Evolutionary conservation across 2,888 invertebrate genomes (phyloP).

Genomic region (Chironomus tentans): DNA sequence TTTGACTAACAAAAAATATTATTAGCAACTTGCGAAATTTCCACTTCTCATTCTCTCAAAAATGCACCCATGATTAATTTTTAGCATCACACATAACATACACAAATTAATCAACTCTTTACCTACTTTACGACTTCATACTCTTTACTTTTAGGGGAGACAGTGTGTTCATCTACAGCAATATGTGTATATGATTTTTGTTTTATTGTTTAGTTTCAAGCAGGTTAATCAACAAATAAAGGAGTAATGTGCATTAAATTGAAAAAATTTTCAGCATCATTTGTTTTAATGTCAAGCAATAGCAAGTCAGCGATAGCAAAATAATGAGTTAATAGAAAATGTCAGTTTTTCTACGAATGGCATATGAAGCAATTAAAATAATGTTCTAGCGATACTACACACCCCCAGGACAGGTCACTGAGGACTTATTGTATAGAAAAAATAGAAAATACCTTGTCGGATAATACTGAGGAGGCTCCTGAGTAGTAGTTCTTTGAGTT

Average conservation of each 20-base stretch:
- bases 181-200: not conserved
- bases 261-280: too few relatives aligned
- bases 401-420: too few relatives aligned
- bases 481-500: slow-evolving; percentile 31
- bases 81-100: not conserved
- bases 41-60: not conserved
- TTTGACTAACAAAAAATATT: too few relatives aligned
- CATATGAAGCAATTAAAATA: not conserved
- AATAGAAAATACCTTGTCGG: slow-evolving; percentile 41
- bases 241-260: too few relatives aligned
- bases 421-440: not conserved
- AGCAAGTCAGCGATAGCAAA: not conserved
- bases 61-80: not conserved
- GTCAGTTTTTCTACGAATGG: not conserved
- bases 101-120: too few relatives aligned
- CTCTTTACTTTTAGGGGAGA: not conserved
- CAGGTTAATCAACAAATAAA: too few relatives aligned
- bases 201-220: too few relatives aligned
- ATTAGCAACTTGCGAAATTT: not conserved
- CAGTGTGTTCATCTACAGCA: not conserved
- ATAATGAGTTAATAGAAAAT: not conserved
- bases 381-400: not conserved
- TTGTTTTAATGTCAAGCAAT: too few relatives aligned
- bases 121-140: too few relatives aligned
- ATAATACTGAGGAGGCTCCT: slow-evolving; percentile 31